These are phyloP conservation scores for Bradysia coprophila DNA, from an alignment of 1,140 invertebrate species.

Conservation along the genomic window DNA sequence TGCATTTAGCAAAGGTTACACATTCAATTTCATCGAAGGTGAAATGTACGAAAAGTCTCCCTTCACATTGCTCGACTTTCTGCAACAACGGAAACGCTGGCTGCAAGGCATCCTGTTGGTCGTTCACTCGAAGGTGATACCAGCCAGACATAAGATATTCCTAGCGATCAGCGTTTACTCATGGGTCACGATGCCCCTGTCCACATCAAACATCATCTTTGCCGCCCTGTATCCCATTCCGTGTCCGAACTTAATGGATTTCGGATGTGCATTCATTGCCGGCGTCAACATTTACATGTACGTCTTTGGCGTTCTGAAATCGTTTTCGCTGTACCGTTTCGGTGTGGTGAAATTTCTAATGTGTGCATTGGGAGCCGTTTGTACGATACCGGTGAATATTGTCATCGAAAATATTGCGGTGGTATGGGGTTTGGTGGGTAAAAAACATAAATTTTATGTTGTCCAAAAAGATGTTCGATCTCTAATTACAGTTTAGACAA, in stretches of 20 bases:
- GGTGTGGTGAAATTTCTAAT: constrained; percentile 60
- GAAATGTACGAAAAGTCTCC: constrained; percentile 98
- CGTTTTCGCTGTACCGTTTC: constrained; percentile 75
- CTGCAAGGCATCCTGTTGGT: constrained; percentile 90
- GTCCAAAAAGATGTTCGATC: constrained; percentile 74
- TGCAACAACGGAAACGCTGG: constrained; percentile 93
- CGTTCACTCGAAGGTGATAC: constrained; percentile 76
- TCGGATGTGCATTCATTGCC: constrained; percentile 74
- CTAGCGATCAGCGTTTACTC: constrained; percentile 82
- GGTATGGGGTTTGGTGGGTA: constrained; percentile 77
- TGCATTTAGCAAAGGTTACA: constrained; percentile 66
- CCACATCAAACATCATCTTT: constrained; percentile 72
- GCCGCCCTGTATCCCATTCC: constrained; percentile 73
- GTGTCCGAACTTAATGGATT: constrained; percentile 62
- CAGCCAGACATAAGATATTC: constrained; percentile 62
- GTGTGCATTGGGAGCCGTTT: constrained; percentile 66
- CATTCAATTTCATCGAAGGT: constrained; percentile 86
- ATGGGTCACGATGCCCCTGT: constrained; percentile 88
- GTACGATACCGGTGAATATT: constrained; percentile 79
- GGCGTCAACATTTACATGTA: constrained; percentile 93
- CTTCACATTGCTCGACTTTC: constrained; percentile 85
- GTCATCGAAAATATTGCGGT: constrained; percentile 88
- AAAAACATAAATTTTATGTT: constrained; percentile 90
- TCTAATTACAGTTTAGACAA: constrained; percentile 36
- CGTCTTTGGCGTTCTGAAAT: constrained; percentile 88